Conservation (phyloP, 2,797 vertebrate species). For the Fratercula arctica region DNA sequence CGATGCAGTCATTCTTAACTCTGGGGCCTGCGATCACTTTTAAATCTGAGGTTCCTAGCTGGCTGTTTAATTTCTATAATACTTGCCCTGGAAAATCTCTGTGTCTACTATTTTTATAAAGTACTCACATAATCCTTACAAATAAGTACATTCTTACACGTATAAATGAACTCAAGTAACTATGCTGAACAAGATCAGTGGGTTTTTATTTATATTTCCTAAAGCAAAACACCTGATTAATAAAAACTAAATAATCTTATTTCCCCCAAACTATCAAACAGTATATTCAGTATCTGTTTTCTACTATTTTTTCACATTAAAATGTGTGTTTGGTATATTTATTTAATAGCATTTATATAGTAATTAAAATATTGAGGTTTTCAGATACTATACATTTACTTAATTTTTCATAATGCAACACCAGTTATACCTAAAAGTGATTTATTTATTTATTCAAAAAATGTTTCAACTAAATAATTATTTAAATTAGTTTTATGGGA, state of each 20-base stretch:
- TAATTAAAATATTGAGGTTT: not conserved
- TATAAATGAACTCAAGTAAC: not conserved
- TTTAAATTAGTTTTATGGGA: not conserved
- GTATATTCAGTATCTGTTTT: not conserved
- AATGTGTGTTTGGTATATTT: not conserved
- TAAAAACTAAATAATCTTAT: not conserved
- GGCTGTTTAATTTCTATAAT: constrained; percentile 11
- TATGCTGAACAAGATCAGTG: not conserved
- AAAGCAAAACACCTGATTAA: not conserved
- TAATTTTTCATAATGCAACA: not conserved
- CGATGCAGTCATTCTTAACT: constrained; percentile 55
- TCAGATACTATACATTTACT: not conserved
- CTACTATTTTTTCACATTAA: not conserved
- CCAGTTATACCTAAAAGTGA: not conserved
- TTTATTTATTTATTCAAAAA: not conserved
- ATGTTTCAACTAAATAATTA: not conserved
- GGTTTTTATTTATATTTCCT: not conserved
- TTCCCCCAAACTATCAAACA: not conserved
- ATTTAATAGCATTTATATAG: not conserved
- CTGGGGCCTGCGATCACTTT: constrained; percentile 33
- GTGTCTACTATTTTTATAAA: not conserved
- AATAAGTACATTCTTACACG: not conserved
- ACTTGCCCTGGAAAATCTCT: not conserved
- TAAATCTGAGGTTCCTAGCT: constrained; percentile 3
- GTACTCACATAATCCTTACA: not conserved